Evolutionary conservation across 37 sponge, comb jelly and placozoan species (phyloP).

Genomic region (Cliona cf. orientalis): DNA sequence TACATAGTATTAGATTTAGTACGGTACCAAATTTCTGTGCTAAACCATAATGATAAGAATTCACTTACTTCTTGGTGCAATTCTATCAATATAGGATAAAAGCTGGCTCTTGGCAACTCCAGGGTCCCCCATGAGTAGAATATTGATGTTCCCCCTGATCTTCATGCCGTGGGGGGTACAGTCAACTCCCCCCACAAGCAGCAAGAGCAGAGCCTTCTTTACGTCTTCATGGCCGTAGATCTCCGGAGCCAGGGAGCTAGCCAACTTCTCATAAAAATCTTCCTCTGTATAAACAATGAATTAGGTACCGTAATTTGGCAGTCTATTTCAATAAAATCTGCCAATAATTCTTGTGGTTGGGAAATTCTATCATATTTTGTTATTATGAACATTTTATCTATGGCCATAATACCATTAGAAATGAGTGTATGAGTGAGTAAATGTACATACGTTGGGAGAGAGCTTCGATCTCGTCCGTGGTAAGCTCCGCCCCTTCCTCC

Average conservation of each 20-base stretch:
- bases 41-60: too few relatives aligned
- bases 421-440: background rate
- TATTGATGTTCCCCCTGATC: slow-evolving; percentile 96
- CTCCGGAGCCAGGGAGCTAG: slow-evolving; percentile 97
- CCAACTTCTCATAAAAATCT: slow-evolving; percentile 95
- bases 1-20: too few relatives aligned
- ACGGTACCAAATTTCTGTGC: too few relatives aligned
- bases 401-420: background rate
- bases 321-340: background rate
- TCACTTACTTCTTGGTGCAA: slow-evolving; percentile 90
- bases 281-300: slow-evolving; percentile 38
- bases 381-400: too few relatives aligned
- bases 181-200: slow-evolving; percentile 97
- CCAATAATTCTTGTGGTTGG: too few relatives aligned
- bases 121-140: slow-evolving; percentile 99
- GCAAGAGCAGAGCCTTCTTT: slow-evolving; percentile 95
- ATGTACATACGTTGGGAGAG: slow-evolving; percentile 84
- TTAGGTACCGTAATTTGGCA: background rate
- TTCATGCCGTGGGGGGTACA: slow-evolving; percentile 96
- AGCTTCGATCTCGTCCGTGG: slow-evolving; percentile 73
- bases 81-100: slow-evolving; percentile 92
- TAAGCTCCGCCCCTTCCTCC: slow-evolving; percentile 50
- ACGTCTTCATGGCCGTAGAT: slow-evolving; percentile 98
- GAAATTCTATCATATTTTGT: too few relatives aligned
- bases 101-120: slow-evolving; percentile 99